Percentiles rank a stretch among this genome's conserved stretches.
phyloP scores from a whole-genome alignment of 2,113 vertebrate genomes.

The Dendropsophus ebraccatus region DNA sequence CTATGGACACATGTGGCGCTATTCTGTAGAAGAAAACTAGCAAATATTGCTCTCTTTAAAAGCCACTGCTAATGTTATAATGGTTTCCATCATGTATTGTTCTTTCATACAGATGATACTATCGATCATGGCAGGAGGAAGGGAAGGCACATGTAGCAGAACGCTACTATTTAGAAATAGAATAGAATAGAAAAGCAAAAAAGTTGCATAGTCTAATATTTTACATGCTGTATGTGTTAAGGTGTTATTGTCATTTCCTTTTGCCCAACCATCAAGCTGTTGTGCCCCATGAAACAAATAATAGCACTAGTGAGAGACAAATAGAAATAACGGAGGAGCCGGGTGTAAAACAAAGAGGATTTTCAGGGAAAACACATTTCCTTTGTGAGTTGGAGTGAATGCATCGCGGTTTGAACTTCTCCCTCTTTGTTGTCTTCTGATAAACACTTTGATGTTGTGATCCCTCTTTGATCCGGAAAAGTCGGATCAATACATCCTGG shows the following conservation, averaged over 20 bases:
- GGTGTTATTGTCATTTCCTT: neutral
- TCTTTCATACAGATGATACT: neutral
- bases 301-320: neutral
- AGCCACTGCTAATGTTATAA: neutral
- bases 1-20: too few species aligned
- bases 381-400: neutral
- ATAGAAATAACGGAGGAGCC: neutral
- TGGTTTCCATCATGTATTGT: neutral
- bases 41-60: too few species aligned
- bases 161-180: too few species aligned
- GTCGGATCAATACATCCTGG: conserved; percentile 32
- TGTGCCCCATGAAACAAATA: neutral
- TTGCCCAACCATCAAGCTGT: neutral
- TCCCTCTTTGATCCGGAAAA: conserved; percentile 47
- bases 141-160: too few species aligned
- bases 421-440: neutral
- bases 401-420: neutral
- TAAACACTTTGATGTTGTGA: conserved; percentile 49
- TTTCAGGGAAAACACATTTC: neutral
- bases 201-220: too few species aligned
- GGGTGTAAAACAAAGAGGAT: neutral
- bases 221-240: too few species aligned
- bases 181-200: too few species aligned
- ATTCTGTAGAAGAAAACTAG: too few species aligned
- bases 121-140: neutral